Base-by-base conservation (phyloP, 2,888 invertebrate genomes). In the Beris chalybata region DNA sequence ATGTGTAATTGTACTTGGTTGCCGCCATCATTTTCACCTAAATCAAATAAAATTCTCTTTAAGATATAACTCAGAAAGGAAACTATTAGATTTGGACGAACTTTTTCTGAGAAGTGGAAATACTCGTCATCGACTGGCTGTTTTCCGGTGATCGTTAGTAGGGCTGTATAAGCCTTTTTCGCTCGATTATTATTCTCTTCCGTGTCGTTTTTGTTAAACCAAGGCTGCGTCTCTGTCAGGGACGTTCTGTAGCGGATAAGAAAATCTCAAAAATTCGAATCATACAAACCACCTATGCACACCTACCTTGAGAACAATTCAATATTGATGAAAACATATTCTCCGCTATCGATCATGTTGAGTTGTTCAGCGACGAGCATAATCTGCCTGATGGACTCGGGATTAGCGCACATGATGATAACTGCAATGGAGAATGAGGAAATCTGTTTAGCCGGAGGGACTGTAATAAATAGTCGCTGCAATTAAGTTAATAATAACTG, bases 241-340 rank as follows among this genome's bases (percentile, higher is more conserved):
- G 54, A 56, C 22, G 56, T 65, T 52, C 61, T 61, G 22, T 47
- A 13, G n/a, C 15, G n/a, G 11, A 45, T 13, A 48, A 5, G 32
- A 65, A 56, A 2, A 9, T 22, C 3, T 22, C 22, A 22, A 22
- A 22, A 22, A 22, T 22, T 22, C 22, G 22, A 22, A 9, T 47
- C 43, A 30, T 47, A 55, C 7, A 48, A 31, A 31, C 13, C 5
- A 13, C 12, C 4, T 13, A 80, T 50, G 11, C 7, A 38, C 7
- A 32, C 89, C 88, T 82, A 97, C 97, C 95, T 93, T 72, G 93
- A 93, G 81, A 95, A 97, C 45, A 98, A 85, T 79, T 97, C 97
- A 74, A 98, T 94, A 82, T 96, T 98, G 83, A 99, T 94, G 85
- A 99, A 97, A 63, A 97, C 95, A 81, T 97, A 99, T 83, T 98